Conservation (phyloP, 2,888 invertebrate species). For the Phasia obesa region DNA sequence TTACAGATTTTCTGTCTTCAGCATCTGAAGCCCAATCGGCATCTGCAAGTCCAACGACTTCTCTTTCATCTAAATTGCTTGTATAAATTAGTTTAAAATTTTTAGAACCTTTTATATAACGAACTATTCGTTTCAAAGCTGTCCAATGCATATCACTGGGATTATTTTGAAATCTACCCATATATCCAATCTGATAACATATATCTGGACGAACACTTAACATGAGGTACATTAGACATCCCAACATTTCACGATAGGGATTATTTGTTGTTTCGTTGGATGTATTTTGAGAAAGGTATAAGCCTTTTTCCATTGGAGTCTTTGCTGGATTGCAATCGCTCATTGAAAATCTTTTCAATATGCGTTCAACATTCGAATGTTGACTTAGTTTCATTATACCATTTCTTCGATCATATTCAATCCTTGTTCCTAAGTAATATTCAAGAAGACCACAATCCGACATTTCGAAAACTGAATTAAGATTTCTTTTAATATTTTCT, state of each 20-base stretch:
- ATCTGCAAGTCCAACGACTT: not conserved
- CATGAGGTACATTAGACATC: conserved; percentile 15
- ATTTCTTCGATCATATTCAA: not conserved
- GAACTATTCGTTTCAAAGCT: too few relatives aligned
- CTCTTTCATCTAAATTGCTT: not conserved
- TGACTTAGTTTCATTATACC: not conserved
- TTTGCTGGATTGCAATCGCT: conserved; percentile 3
- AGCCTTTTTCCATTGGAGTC: conserved; percentile 27
- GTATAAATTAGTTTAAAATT: conserved; percentile 3
- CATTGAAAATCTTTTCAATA: not conserved
- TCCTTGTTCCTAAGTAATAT: not conserved
- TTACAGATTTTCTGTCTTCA: conserved; percentile 9
- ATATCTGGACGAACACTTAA: too few relatives aligned
- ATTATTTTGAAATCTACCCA: not conserved
- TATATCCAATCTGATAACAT: conserved; percentile 1
- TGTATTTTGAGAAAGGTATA: conserved; percentile 8
- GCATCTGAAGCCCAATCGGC: conserved; percentile 4
- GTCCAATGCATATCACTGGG: too few relatives aligned
- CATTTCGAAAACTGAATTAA: too few relatives aligned
- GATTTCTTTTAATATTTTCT: conserved; percentile 1
- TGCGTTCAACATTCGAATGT: not conserved
- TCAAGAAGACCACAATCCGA: too few relatives aligned
- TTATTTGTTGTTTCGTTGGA: conserved; percentile 11
- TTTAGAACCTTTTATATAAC: conserved; percentile 1
- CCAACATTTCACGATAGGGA: conserved; percentile 12